phyloP scores from a whole-genome alignment of 1,140 invertebrate species.

The Brachionus manjavacas region DNA sequence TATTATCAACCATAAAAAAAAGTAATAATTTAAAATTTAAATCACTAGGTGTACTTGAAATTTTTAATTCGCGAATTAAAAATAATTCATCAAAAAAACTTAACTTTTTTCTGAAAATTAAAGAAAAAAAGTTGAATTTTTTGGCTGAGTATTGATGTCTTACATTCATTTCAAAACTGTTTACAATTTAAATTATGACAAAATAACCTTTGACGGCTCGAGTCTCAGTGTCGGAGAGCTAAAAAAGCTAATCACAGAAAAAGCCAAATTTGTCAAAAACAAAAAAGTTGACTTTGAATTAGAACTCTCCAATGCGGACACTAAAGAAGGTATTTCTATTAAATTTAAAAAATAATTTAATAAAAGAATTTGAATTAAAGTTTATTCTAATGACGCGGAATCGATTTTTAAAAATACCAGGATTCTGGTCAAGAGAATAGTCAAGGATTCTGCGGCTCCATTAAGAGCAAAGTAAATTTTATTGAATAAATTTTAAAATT shows the following conservation, averaged over 20 bases:
- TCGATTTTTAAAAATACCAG: conserved; percentile 2
- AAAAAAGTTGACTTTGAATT: conserved; percentile 37
- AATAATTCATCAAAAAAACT: background rate
- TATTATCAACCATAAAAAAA: background rate
- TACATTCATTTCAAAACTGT: conserved; percentile 39
- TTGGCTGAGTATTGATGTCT: conserved; percentile 17
- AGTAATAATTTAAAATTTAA: background rate
- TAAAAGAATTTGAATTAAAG: background rate
- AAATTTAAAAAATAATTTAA: too few species aligned
- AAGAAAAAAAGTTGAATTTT: background rate
- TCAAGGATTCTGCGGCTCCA: conserved; percentile 6
- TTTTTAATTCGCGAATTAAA: background rate
- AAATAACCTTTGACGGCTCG: conserved; percentile 36
- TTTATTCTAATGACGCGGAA: background rate
- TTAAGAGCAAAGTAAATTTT: conserved; percentile 13
- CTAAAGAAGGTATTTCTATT: background rate
- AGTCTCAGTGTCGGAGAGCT: conserved; percentile 4
- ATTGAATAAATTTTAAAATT: too few species aligned
- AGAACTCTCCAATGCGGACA: conserved; percentile 33
- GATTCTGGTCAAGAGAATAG: conserved; percentile 20
- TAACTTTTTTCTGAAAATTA: conserved; percentile 23
- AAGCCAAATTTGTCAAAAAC: conserved; percentile 14
- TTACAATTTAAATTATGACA: conserved; percentile 38
- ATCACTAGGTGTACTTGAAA: background rate
- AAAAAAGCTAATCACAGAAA: conserved; percentile 31